phyloP scores from a whole-genome alignment of 1,140 invertebrate species.

The Plectus sambesii region DNA sequence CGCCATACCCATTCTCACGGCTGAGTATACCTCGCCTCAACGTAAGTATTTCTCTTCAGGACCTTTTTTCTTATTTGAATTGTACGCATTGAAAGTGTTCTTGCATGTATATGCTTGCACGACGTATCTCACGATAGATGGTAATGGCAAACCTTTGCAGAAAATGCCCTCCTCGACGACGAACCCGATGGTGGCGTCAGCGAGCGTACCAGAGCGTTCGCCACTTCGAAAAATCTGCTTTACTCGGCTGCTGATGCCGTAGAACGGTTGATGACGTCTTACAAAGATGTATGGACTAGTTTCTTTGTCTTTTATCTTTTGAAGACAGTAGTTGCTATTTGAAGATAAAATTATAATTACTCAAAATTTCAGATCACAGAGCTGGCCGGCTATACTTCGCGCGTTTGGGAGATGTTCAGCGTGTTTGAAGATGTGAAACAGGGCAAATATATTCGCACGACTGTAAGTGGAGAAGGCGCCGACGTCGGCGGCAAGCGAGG shows the following conservation, averaged over 20 bases:
- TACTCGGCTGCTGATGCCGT: slow-evolving; percentile 85
- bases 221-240: slow-evolving; percentile 82
- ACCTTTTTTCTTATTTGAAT: slow-evolving; percentile 8
- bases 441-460: slow-evolving; percentile 57
- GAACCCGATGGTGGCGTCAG: slow-evolving; percentile 60
- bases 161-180: slow-evolving; percentile 27
- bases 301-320: neutral
- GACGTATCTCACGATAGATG: too few relatives aligned
- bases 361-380: slow-evolving; percentile 66
- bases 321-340: too few relatives aligned
- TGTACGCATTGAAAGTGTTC: neutral
- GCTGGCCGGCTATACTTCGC: slow-evolving; percentile 78
- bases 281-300: slow-evolving; percentile 65
- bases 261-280: slow-evolving; percentile 93
- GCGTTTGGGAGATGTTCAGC: slow-evolving; percentile 82
- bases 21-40: slow-evolving; percentile 51
- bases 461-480: slow-evolving; percentile 31
- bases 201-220: slow-evolving; percentile 81
- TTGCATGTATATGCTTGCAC: slow-evolving; percentile 2
- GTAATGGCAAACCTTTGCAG: slow-evolving; percentile 10
- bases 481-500: slow-evolving; percentile 17
- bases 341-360: too few relatives aligned
- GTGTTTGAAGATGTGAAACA: slow-evolving; percentile 78
- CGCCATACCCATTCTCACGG: slow-evolving; percentile 60
- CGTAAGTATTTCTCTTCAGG: too few relatives aligned